These are phyloP conservation scores for Drosophila paucipuncta DNA, from an alignment of 2,888 invertebrate genomes.

Conservation along the genomic window DNA sequence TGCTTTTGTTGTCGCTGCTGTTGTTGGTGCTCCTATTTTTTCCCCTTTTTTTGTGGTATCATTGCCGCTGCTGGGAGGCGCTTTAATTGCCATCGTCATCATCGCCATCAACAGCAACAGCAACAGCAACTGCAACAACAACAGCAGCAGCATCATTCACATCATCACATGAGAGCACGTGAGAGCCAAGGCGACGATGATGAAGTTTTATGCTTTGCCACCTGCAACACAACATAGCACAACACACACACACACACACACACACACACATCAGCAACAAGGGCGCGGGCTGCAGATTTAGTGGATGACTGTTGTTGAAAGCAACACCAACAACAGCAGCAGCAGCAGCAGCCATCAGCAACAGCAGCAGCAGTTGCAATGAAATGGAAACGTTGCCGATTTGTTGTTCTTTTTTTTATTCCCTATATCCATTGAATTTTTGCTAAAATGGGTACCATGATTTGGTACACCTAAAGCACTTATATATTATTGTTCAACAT, in stretches of 20 bases:
- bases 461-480: not conserved
- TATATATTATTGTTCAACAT: not conserved
- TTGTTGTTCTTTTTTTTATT: slow-evolving; percentile 30
- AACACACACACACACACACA: slow-evolving; percentile 18
- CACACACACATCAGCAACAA: slow-evolving; percentile 5
- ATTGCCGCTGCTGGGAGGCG: slow-evolving; percentile 58
- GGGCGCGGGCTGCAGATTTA: slow-evolving; percentile 27
- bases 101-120: slow-evolving; percentile 27
- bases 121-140: slow-evolving; percentile 31
- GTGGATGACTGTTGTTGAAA: slow-evolving; percentile 52
- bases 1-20: slow-evolving; percentile 63
- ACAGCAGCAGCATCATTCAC: slow-evolving; percentile 28
- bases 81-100: slow-evolving; percentile 68
- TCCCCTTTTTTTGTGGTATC: slow-evolving; percentile 68
- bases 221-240: slow-evolving; percentile 60
- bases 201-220: slow-evolving; percentile 81
- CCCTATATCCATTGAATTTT: not conserved
- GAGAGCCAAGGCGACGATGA: slow-evolving; percentile 76
- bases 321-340: slow-evolving; percentile 24
- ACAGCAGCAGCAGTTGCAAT: slow-evolving; percentile 57
- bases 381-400: slow-evolving; percentile 72
- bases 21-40: slow-evolving; percentile 21
- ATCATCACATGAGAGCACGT: slow-evolving; percentile 60
- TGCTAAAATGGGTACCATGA: not conserved
- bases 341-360: slow-evolving; percentile 15